Evolutionary conservation across 2,888 invertebrate genomes (phyloP), one percentile per base, ranked within the genome.

Genomic region (Drosophila testacea): DNA sequence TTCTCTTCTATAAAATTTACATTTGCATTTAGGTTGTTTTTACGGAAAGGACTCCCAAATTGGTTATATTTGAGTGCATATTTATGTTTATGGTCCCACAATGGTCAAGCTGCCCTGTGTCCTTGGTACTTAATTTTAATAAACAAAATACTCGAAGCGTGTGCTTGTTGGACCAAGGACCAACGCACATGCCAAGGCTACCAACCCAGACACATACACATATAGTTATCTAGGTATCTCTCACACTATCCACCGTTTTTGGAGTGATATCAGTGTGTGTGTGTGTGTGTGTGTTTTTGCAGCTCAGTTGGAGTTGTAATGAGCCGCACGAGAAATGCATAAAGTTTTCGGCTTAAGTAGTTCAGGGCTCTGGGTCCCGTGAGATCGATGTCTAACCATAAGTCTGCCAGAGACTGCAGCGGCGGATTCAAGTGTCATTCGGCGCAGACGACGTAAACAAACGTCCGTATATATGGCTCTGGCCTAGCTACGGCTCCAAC

Each of bases 381-480:
- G 83, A 88, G 83, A 83, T 88, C 88, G 87, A 83, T 83, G 86
- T 83, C 89, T 77, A 83, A 80, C 87, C 79, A 86, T 83, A 88
- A 88, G 78, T 86, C 86, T 72, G 65, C 28, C 64, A 56, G 63
- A 65, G 66, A 41, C 54, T 50, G 41, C 51, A 41, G 67, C 38
- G 42, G 11, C 77, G 59, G 69, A 52, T 74, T 57, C 51, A 32
- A 52, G 61, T 36, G 48, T 52, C 38, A 46, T 39, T 41, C 51
- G 52, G 38, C 39, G n/a, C 44, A 48, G 59, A 47, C 69, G 54
- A 56, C 57, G 79, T 73, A 78, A 68, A 68, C 79, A 76, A 61
- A 64, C 55, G 28, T 47, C 42, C 39, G 50, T 59, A 41, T 59
- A 60, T 46, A 22, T 1, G 59, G 16, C 7, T 27, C 30, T 54